Evolutionary conservation across 2,797 vertebrate genomes (phyloP).

Genomic region (Pempheris klunzingeri): DNA sequence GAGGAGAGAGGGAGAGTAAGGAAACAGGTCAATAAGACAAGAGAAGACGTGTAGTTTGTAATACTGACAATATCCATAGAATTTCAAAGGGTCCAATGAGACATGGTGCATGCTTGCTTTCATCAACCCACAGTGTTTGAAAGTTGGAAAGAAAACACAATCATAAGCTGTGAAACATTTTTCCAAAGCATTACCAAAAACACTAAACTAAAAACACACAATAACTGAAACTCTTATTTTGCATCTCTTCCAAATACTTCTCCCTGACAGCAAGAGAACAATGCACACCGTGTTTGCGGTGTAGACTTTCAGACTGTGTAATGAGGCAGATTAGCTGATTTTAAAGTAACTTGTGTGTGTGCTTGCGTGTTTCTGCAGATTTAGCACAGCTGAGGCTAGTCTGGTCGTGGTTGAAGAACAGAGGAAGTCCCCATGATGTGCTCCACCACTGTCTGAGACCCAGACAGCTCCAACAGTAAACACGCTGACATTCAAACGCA

Average conservation of each 20-base stretch:
- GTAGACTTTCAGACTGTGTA: constrained; percentile 45
- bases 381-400: constrained; percentile 52
- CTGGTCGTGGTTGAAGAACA: constrained; percentile 71
- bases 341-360: constrained; percentile 36
- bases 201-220: not conserved
- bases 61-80: not conserved
- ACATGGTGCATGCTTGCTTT: not conserved
- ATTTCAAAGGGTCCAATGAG: not conserved
- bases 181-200: constrained; percentile 11
- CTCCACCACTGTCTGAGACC: constrained; percentile 60
- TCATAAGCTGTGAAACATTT: not conserved
- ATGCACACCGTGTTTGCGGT: constrained; percentile 28
- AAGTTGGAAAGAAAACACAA: constrained; percentile 20
- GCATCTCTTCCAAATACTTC: constrained; percentile 7
- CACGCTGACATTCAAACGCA: constrained; percentile 43
- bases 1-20: not conserved
- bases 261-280: constrained; percentile 32
- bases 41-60: constrained; percentile 7
- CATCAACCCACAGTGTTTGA: constrained; percentile 9
- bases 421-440: constrained; percentile 72
- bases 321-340: constrained; percentile 51
- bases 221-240: constrained; percentile 12
- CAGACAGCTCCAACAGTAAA: constrained; percentile 64
- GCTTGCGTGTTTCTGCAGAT: constrained; percentile 27
- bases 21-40: constrained; percentile 11